phyloP scores from a whole-genome alignment of 2,797 vertebrate genomes.

The Podarcis lilfordi region DNA sequence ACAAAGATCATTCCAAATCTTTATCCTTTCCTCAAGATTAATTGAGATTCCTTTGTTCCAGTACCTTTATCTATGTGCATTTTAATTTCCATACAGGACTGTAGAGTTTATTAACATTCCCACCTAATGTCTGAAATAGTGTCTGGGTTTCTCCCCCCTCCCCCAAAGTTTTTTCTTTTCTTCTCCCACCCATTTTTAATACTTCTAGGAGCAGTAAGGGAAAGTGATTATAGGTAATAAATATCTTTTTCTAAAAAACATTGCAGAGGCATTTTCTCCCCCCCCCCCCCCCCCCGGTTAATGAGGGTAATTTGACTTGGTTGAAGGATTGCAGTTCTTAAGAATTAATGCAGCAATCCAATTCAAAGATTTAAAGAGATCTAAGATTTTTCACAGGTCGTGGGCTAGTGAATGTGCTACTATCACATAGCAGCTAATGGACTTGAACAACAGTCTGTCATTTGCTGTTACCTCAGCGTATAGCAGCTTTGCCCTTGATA shows the following conservation, averaged over 20 bases:
- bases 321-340: slow-evolving; percentile 98
- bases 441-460: slow-evolving; percentile 99
- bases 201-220: slow-evolving; percentile 74
- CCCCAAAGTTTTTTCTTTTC: slow-evolving; percentile 48
- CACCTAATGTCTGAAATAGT: slow-evolving; percentile 37
- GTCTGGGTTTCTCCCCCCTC: slow-evolving; percentile 29
- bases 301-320: slow-evolving; percentile 99
- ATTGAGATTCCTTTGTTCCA: slow-evolving; percentile 55
- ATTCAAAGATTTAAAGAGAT: slow-evolving; percentile 98
- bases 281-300: slow-evolving; percentile 86
- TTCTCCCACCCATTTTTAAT: slow-evolving; percentile 63
- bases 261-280: slow-evolving; percentile 96
- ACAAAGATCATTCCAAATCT: slow-evolving; percentile 65
- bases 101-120: slow-evolving; percentile 18
- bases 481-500: slow-evolving; percentile 96
- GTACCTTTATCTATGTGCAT: slow-evolving; percentile 8
- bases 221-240: slow-evolving; percentile 98
- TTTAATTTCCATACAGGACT: neutral
- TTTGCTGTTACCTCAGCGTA: slow-evolving; percentile 85
- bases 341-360: slow-evolving; percentile 99
- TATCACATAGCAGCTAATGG: slow-evolving; percentile 99
- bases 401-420: slow-evolving; percentile 93
- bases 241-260: slow-evolving; percentile 88
- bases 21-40: slow-evolving; percentile 59
- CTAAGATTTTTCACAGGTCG: slow-evolving; percentile 99